These are phyloP conservation scores for Benthochromis sp. DNA, from an alignment of 2,113 vertebrate genomes.

Conservation along the genomic window DNA sequence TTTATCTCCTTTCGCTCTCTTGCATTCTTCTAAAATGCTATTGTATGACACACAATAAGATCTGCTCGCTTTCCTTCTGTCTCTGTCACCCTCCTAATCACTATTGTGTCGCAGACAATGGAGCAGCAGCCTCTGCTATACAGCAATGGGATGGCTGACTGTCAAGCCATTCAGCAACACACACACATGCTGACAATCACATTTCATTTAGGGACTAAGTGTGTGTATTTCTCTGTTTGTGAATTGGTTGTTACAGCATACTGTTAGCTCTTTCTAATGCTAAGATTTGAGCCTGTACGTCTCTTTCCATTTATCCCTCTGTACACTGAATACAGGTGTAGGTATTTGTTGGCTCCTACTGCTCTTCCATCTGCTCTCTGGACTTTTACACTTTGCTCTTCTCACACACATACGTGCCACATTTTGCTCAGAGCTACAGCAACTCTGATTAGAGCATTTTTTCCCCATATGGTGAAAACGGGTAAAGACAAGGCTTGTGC, in stretches of 20 bases:
- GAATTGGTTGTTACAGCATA: neutral
- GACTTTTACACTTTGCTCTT: neutral
- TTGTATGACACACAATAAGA: slow-evolving; percentile 56
- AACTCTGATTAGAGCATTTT: slow-evolving; percentile 19
- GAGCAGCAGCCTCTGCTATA: slow-evolving; percentile 35
- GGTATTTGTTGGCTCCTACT: neutral
- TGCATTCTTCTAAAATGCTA: slow-evolving; percentile 23
- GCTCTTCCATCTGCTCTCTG: neutral
- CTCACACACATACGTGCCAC: neutral
- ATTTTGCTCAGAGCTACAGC: neutral
- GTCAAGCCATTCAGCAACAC: slow-evolving; percentile 15
- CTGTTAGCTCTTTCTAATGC: neutral
- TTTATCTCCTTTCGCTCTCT: slow-evolving; percentile 19
- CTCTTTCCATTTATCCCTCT: neutral
- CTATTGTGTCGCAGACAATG: slow-evolving; percentile 57
- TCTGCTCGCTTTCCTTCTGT: slow-evolving; percentile 41
- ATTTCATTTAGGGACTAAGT: slow-evolving; percentile 29
- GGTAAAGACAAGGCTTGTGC: neutral
- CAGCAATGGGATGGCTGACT: slow-evolving; percentile 23
- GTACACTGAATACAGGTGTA: neutral
- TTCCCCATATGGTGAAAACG: neutral
- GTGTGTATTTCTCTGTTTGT: neutral
- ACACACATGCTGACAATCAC: slow-evolving; percentile 21
- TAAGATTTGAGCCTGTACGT: neutral
- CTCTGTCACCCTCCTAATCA: slow-evolving; percentile 46